Evolutionary conservation across 2,888 invertebrate genomes (phyloP).

Genomic region (Drosophila borealis): DNA sequence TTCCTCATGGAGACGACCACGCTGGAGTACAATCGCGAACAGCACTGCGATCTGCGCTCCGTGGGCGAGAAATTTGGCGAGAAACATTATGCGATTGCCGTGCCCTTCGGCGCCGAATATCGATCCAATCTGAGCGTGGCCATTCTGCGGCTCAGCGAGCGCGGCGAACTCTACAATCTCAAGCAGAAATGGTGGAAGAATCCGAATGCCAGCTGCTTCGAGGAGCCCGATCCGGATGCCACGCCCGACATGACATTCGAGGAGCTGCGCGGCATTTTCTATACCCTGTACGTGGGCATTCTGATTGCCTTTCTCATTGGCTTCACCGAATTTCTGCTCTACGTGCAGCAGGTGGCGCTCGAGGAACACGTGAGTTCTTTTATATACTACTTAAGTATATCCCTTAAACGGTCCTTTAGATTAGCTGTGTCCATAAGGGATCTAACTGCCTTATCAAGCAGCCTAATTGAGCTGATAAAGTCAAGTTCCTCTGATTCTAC

Average conservation of each 20-base stretch:
- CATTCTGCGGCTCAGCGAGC: constrained; percentile 95
- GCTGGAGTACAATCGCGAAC: constrained; percentile 94
- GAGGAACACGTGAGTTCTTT: constrained; percentile 88
- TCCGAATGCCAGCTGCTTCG: constrained; percentile 85
- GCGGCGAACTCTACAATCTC: constrained; percentile 91
- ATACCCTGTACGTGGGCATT: constrained; percentile 92
- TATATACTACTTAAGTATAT: no score
- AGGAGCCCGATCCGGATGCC: constrained; percentile 52
- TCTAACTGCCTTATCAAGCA: no score
- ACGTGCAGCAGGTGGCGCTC: constrained; percentile 91
- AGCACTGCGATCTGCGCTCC: constrained; percentile 92
- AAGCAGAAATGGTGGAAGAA: constrained; percentile 97
- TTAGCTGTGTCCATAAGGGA: no score
- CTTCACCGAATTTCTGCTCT: constrained; percentile 92
- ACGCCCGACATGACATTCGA: constrained; percentile 77
- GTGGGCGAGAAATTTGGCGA: constrained; percentile 93
- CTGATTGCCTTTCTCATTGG: constrained; percentile 90
- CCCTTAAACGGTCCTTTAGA: no score
- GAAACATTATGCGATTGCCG: constrained; percentile 97
- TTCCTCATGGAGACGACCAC: constrained; percentile 98
- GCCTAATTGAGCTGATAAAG: not conserved
- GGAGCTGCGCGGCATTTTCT: constrained; percentile 96
- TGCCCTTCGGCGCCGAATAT: constrained; percentile 91
- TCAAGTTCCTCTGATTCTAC: not conserved
- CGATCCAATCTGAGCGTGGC: constrained; percentile 93